phyloP scores from a whole-genome alignment of 2,888 invertebrate species.

The Cantharis lateralis region DNA sequence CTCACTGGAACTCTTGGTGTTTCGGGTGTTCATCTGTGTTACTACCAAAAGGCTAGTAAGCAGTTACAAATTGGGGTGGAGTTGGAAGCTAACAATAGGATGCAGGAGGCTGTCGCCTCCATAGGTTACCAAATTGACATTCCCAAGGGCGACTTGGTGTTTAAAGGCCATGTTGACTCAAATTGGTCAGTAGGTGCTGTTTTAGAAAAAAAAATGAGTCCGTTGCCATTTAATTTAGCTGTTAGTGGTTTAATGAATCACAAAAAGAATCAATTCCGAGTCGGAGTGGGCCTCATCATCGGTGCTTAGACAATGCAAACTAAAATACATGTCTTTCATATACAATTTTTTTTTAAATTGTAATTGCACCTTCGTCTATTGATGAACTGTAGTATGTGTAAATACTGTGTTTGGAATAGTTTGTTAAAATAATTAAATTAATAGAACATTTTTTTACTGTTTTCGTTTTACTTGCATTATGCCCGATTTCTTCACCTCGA shows the following conservation, averaged over 20 bases:
- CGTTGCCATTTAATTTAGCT: constrained; percentile 91
- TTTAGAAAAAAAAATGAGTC: constrained; percentile 90
- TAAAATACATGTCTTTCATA: neutral
- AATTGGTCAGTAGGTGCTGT: constrained; percentile 94
- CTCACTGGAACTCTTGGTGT: constrained; percentile 77
- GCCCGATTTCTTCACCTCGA: too few relatives aligned
- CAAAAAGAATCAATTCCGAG: constrained; percentile 87
- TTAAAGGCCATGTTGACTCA: constrained; percentile 91
- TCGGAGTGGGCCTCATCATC: constrained; percentile 93
- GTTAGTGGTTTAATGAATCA: constrained; percentile 93
- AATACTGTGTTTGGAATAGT: constrained; percentile 17
- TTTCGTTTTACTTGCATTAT: neutral
- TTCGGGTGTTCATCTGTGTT: constrained; percentile 85
- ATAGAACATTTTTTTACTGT: constrained; percentile 22
- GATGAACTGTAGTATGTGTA: constrained; percentile 13
- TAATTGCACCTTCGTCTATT: neutral
- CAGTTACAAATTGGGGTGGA: constrained; percentile 93
- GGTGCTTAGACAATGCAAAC: constrained; percentile 64
- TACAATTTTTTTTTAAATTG: neutral
- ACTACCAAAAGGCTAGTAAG: constrained; percentile 92
- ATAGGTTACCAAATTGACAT: constrained; percentile 94
- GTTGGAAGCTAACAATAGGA: constrained; percentile 87
- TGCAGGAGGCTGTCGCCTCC: constrained; percentile 89
- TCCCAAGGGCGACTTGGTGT: constrained; percentile 91
- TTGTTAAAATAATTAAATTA: constrained; percentile 20